These are phyloP conservation scores for Anniella stebbinsi DNA, from an alignment of 2,797 vertebrate genomes.

Conservation along the genomic window DNA sequence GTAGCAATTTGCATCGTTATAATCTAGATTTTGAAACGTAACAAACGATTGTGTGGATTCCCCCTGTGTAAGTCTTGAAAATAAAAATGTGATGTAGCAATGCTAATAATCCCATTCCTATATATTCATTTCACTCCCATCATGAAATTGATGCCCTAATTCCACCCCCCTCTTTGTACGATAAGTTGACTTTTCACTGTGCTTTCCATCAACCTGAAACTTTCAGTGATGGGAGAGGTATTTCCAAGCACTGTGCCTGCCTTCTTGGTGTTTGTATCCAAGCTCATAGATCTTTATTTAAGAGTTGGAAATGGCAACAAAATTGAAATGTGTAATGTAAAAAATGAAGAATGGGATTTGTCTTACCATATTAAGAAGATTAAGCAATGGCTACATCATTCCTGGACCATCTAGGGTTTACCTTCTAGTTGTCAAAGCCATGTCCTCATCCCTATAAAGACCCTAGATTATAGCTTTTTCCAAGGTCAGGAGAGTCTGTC, in stretches of 20 bases:
- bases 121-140: constrained; percentile 57
- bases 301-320: constrained; percentile 77
- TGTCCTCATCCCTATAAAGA: constrained; percentile 75
- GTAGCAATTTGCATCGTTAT: no score
- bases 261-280: constrained; percentile 64
- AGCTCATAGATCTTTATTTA: constrained; percentile 59
- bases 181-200: constrained; percentile 66
- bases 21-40: no score
- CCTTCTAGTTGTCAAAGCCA: constrained; percentile 71
- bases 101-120: constrained; percentile 63
- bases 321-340: constrained; percentile 82
- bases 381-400: constrained; percentile 76
- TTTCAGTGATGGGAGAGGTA: constrained; percentile 52
- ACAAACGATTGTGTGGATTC: no score
- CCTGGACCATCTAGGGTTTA: constrained; percentile 76
- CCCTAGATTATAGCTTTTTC: constrained; percentile 71
- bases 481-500: constrained; percentile 77
- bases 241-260: constrained; percentile 34
- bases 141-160: constrained; percentile 66
- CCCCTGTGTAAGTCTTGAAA: not conserved
- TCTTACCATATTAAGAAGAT: constrained; percentile 79
- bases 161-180: constrained; percentile 53
- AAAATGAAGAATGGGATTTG: constrained; percentile 82
- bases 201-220: constrained; percentile 52
- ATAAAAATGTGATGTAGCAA: not conserved